phyloP scores from a whole-genome alignment of 2,888 invertebrate species.

The Eretmocerus hayati region DNA sequence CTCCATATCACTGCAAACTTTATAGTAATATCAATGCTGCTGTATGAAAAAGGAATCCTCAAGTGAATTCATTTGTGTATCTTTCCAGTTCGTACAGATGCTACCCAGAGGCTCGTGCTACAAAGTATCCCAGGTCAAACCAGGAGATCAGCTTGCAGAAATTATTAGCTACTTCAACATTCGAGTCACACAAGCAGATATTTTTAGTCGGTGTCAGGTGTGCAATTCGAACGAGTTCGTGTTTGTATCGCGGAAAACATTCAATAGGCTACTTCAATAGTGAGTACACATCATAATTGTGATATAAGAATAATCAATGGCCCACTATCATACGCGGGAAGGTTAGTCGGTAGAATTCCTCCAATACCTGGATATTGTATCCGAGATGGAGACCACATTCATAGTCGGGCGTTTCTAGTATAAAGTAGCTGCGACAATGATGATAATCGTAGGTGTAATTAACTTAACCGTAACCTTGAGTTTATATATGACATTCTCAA shows the following conservation, averaged over 20 bases:
- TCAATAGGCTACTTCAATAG: no score
- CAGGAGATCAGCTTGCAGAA: slow-evolving; percentile 60
- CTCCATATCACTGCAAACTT: not conserved
- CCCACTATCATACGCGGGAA: no score
- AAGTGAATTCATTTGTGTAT: not conserved
- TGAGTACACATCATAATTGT: no score
- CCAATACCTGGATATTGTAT: no score
- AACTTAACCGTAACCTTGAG: no score
- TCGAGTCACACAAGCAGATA: slow-evolving; percentile 55
- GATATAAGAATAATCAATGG: no score
- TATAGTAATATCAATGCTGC: not conserved
- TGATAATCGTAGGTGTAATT: no score
- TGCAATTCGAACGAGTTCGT: slow-evolving; percentile 51
- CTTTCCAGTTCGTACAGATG: slow-evolving; percentile 37
- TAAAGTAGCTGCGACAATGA: no score
- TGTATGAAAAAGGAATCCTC: not conserved
- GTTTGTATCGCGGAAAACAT: slow-evolving; percentile 44
- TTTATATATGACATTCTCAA: no score
- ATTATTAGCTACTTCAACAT: slow-evolving; percentile 63
- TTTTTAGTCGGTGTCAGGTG: slow-evolving; percentile 65
- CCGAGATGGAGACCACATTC: no score
- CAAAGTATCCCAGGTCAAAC: slow-evolving; percentile 51
- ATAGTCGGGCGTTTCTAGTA: no score
- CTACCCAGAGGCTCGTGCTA: slow-evolving; percentile 56
- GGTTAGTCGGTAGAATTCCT: no score